Base-by-base conservation (phyloP, 2,113 vertebrate genomes). In the Clupea harengus region DNA sequence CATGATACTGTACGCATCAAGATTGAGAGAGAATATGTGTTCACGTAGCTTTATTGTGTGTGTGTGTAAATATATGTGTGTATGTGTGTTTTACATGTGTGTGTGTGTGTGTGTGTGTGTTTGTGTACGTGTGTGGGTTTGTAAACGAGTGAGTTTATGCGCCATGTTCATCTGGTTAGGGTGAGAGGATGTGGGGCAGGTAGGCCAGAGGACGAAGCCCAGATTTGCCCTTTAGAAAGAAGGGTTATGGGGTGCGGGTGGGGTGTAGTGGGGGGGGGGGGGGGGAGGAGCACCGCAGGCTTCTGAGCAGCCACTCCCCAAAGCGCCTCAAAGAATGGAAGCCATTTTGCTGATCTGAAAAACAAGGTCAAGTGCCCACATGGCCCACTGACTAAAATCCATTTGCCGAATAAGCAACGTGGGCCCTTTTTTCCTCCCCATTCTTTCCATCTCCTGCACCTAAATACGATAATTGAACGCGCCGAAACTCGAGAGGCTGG, bases 361-460 rank as follows among this genome's bases (percentile, higher is more conserved):
- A 88, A 87, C 60, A 81, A 78, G 57, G 72, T 78, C 72, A 78
- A 78, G 72, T 44, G 72, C 13, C 15, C 15, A 32, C 72, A 78
- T 78, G 72, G 72, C 72, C 72, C 72, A 78, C 28, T 78, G 72
- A 78, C 72, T 13, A 78, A 78, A 78, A 78, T 78, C 72, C 72
- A 78, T 78, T 78, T 78, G 8, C 72, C 39, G 22, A 60, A 60
- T 13, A 39, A 28, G 72, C 72, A 78, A 78, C 72, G 11, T 78
- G 64, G 39, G 28, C 13, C 32, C 72, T 13, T 28, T 13, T 75
- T 78, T 60, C 18, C 20, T 2, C 54, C 67, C 28, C 39, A 4
- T 39, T 78, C 72, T 78, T 13, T 15, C 8, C 72, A 78, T 8
- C 72, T 32, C 25, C 72, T 17, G 3, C 3, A 15, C 39, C 72